A percentile compares a stretch with the other conserved stretches of the same genome.
Evolutionary conservation across 2,797 vertebrate genomes (phyloP).

Genomic region (Typhlichthys subterraneus): DNA sequence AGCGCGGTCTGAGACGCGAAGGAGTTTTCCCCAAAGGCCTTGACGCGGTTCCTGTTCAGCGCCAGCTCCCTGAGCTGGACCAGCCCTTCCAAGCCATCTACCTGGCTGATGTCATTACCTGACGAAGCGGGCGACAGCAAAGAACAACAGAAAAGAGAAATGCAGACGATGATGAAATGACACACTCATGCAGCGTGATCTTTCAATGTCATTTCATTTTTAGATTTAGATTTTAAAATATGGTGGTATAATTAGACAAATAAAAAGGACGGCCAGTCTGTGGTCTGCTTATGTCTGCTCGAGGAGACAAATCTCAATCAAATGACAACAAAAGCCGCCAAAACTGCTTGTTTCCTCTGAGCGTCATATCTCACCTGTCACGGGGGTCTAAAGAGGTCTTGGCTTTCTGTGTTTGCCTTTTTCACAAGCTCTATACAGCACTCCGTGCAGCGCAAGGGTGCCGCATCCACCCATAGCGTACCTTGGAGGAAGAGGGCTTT

Average conservation of each 20-base stretch:
- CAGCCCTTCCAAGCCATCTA: constrained; percentile 86
- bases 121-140: not conserved
- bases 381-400: constrained; percentile 48
- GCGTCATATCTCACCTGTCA: constrained; percentile 63
- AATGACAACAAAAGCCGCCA: constrained; percentile 57
- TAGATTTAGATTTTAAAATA: too few species aligned
- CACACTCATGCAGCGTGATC: not conserved
- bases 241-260: constrained; percentile 19
- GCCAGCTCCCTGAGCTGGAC: constrained; percentile 79
- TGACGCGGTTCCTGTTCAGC: constrained; percentile 84
- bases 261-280: constrained; percentile 16
- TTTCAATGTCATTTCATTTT: too few species aligned
- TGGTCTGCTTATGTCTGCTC: constrained; percentile 30
- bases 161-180: not conserved
- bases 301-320: constrained; percentile 59
- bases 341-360: constrained; percentile 63
- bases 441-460: constrained; percentile 38
- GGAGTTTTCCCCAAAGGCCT: constrained; percentile 77
- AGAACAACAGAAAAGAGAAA: not conserved
- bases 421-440: constrained; percentile 52
- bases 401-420: constrained; percentile 50
- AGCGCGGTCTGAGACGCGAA: constrained; percentile 78
- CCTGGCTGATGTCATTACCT: constrained; percentile 87
- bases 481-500: constrained; percentile 87
- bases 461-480: constrained; percentile 57